Evolutionary conservation across 64 coral and sea anemone genomes (phyloP), one percentile per base, ranked within the genome.

Genomic region (Montipora foliosa): DNA sequence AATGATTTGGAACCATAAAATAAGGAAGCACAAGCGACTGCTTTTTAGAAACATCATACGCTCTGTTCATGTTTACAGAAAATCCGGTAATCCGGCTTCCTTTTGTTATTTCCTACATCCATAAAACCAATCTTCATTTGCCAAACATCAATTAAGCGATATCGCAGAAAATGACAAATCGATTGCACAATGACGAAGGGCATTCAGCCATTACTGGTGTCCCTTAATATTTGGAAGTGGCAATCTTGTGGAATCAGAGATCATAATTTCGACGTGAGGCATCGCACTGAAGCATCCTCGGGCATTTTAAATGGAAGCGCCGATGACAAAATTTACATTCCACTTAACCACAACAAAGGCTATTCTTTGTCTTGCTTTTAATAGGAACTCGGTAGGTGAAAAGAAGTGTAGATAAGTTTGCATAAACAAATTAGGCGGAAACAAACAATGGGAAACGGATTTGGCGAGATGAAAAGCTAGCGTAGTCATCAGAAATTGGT

Each of bases 61-160:
- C 13, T 60, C 44, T 2, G 15, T 6, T 4, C 53, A 20, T 62
- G 37, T 15, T n/a, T 19, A 46, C 24, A 67, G 55, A 67, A 14
- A 44, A 45, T 60, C 29, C 3, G 37, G 37, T 61, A 67, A 84
- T 37, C 29, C 25, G 58, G 22, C 55, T 82, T 29, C 53, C 52
- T 1, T 57, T 51, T 37, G 79, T 62, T 6, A 48, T 45, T 84
- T 76, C 44, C 44, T 25, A 76, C 74, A 15, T 76, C 8, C 14
- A 19, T 37, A 29, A 84, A 84, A 84, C 81, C 59, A 67, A 67
- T 46, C 58, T 45, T n/a, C 8, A 16, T 19, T 84, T 68, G 14
- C 25, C 81, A 84, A 84, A 84, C 60, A 84, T 47, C 81, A 84
- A 84, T 69, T 67, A 84, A 84, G 60, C 80, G 45, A 84, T 60